phyloP scores from a whole-genome alignment of 2,888 invertebrate genomes.

The Plutella xylostella region DNA sequence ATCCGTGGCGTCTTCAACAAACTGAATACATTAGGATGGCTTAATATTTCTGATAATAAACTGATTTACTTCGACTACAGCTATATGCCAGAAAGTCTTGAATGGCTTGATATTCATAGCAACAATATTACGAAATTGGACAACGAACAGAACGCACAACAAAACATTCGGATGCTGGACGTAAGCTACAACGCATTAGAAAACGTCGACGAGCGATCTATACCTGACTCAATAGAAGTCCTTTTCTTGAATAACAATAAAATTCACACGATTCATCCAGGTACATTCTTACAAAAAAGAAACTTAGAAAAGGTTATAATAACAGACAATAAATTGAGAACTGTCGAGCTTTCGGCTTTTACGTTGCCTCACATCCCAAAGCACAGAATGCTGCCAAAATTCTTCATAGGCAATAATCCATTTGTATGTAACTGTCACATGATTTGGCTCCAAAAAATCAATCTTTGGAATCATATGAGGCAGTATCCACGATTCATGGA shows the following conservation, averaged over 20 bases:
- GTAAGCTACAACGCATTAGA: conserved; percentile 80
- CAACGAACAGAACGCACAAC: conserved; percentile 76
- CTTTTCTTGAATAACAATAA: conserved; percentile 82
- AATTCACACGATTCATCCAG: conserved; percentile 77
- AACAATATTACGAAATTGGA: conserved; percentile 81
- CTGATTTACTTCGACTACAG: conserved; percentile 84
- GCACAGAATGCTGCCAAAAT: conserved; percentile 77
- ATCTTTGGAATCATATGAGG: conserved; percentile 77
- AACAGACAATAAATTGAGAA: conserved; percentile 79
- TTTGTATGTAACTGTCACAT: conserved; percentile 88
- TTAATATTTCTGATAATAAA: conserved; percentile 84
- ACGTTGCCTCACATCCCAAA: conserved; percentile 75
- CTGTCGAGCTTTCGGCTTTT: conserved; percentile 79
- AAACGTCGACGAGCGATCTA: conserved; percentile 75
- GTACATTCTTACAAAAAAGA: conserved; percentile 78
- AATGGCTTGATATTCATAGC: conserved; percentile 84
- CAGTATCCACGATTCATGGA: conserved; percentile 84
- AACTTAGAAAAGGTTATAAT: conserved; percentile 81
- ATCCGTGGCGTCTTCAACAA: conserved; percentile 82
- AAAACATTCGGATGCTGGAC: conserved; percentile 80
- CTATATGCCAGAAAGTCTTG: conserved; percentile 78
- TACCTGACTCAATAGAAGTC: conserved; percentile 81
- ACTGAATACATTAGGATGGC: conserved; percentile 79
- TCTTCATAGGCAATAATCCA: conserved; percentile 86
- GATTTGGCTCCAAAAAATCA: conserved; percentile 87